Evolutionary conservation across 2,888 invertebrate species (phyloP).

Genomic region (Eupithecia insigniata): DNA sequence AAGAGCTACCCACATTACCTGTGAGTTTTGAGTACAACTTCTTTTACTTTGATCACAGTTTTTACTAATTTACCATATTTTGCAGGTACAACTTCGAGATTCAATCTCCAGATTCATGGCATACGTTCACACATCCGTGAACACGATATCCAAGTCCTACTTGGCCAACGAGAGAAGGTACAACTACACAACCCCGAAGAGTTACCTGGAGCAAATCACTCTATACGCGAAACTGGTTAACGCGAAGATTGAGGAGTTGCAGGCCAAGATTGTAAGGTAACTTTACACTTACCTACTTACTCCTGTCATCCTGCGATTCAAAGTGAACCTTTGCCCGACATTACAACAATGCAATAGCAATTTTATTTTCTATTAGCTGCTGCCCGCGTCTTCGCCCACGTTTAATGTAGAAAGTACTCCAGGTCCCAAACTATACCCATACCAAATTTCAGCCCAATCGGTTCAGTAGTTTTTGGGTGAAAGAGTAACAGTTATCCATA

Average conservation of each 20-base stretch:
- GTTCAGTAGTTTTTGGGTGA: no score
- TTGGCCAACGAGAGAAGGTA: constrained; percentile 95
- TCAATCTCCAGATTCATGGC: constrained; percentile 97
- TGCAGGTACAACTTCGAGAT: constrained; percentile 88
- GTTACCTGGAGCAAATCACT: constrained; percentile 97
- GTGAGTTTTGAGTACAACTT: constrained; percentile 76
- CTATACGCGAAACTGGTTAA: constrained; percentile 94
- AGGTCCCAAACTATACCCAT: no score
- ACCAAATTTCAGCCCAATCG: no score
- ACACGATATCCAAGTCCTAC: constrained; percentile 93
- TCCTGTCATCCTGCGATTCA: no score
- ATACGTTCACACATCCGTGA: constrained; percentile 96
- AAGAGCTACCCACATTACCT: constrained; percentile 90
- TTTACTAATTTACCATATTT: background rate
- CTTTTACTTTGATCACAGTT: background rate
- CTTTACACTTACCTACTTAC: background rate
- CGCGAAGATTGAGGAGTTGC: constrained; percentile 93
- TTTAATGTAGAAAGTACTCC: no score
- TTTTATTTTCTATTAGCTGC: no score
- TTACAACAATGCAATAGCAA: no score
- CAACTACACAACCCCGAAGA: constrained; percentile 99
- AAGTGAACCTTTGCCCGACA: no score
- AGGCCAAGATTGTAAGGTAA: constrained; percentile 90
- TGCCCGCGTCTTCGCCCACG: no score
- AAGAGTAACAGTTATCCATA: no score